phyloP scores from a whole-genome alignment of 1,140 invertebrate genomes.

The Drosophila tsacasi region DNA sequence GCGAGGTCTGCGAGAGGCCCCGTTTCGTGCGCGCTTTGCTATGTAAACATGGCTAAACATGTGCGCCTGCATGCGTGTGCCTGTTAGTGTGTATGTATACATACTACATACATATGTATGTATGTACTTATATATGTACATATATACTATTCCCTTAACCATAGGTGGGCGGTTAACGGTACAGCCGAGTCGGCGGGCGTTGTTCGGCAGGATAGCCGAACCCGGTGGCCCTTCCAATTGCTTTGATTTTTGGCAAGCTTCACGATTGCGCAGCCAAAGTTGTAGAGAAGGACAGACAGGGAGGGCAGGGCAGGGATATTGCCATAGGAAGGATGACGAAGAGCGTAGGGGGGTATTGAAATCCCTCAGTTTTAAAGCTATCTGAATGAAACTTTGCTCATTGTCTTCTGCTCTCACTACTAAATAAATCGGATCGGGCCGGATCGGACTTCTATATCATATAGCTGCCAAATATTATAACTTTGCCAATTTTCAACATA shows the following conservation, averaged over 20 bases:
- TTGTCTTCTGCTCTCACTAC: no score
- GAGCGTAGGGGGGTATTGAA: background rate
- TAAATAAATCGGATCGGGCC: no score
- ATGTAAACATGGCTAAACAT: conserved; percentile 74
- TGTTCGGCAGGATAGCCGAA: background rate
- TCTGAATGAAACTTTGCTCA: no score
- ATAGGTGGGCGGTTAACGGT: conserved; percentile 22
- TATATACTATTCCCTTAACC: conserved; percentile 24
- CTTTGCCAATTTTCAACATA: no score
- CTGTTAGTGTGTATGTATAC: conserved; percentile 15
- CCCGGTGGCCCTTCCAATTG: conserved; percentile 24
- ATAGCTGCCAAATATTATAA: no score
- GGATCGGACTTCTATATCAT: no score
- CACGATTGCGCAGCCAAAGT: conserved; percentile 27
- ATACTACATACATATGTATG: conserved; percentile 15
- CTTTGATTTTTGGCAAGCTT: conserved; percentile 48
- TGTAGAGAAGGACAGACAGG: background rate
- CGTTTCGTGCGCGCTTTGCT: conserved; percentile 74
- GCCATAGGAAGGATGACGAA: background rate
- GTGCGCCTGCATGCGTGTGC: conserved; percentile 38
- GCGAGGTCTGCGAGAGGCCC: conserved; percentile 60
- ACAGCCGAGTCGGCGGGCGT: conserved; percentile 7
- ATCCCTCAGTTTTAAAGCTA: no score
- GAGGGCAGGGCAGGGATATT: conserved; percentile 5
- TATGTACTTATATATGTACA: background rate